Evolutionary conservation across 1,140 invertebrate genomes (phyloP).

Genomic region (Drosophila bifasciata): DNA sequence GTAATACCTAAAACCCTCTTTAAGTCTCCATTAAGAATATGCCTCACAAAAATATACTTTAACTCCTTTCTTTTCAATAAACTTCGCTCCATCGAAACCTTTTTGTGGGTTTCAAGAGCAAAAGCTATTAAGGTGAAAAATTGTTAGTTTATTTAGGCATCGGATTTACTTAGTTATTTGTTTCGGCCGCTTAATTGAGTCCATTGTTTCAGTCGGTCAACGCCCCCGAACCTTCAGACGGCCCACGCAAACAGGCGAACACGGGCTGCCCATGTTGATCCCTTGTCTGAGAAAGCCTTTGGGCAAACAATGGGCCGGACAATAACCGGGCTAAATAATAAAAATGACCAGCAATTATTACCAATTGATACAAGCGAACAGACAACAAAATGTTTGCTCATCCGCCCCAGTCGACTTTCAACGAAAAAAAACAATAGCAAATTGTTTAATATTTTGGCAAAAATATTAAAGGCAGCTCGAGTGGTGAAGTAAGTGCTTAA

Average conservation of each 20-base stretch:
- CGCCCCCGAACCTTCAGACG: constrained; percentile 2
- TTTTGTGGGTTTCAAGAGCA: constrained; percentile 4
- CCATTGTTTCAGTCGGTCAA: constrained; percentile 37
- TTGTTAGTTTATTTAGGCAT: constrained; percentile 54
- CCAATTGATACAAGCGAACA: constrained; percentile 59
- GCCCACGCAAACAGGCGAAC: constrained; percentile 22
- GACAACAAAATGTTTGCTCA: constrained; percentile 10
- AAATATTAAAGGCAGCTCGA: constrained; percentile 20
- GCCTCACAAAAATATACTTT: not conserved
- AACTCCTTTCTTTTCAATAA: constrained; percentile 47
- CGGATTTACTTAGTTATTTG: constrained; percentile 50
- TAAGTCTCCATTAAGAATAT: not conserved
- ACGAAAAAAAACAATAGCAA: constrained; percentile 15
- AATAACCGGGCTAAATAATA: constrained; percentile 33
- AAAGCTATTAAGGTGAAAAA: constrained; percentile 51
- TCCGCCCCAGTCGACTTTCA: not conserved
- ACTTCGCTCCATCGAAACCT: constrained; percentile 32
- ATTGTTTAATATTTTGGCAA: constrained; percentile 27
- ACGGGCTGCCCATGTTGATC: constrained; percentile 28
- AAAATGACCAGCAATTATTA: constrained; percentile 65
- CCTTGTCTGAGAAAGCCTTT: constrained; percentile 39
- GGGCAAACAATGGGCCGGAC: constrained; percentile 49
- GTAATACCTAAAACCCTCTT: not conserved
- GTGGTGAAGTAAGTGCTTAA: not conserved
- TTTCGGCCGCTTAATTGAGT: constrained; percentile 50